Evolutionary conservation across 2,888 invertebrate species (phyloP), one percentile per base, ranked within the genome.

Genomic region (Eristalis intricaria): DNA sequence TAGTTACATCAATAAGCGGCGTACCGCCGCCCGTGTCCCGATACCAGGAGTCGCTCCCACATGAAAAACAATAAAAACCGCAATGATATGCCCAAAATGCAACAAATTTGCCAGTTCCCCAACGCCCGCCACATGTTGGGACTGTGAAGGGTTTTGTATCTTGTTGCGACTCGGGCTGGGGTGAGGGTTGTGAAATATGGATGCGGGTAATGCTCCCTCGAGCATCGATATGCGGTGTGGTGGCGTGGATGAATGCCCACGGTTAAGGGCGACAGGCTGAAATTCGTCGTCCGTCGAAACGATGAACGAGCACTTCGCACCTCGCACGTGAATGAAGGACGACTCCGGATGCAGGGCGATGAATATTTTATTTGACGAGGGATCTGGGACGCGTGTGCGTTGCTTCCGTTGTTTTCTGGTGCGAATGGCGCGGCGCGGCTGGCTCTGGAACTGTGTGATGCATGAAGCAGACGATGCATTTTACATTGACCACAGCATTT

Each of bases 1-100:
- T 87, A 84, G 87, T 87, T 76, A 84, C 76, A 87, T 84, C 87
- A 76, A 84, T 86, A 86, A 78, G 79, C 61, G 32, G n/a, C 58
- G 60, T 65, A 74, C 43, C 19, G 13, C 40, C 40, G 19, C 23
- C n/a, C 35, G 15, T 50, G 43, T 19, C 15, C 32, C 32, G 32
- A 7, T 32, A 5, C 4, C 0, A 22, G 32, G 26, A 11, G 4
- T 26, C 43, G 7, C 22, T 4, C 65, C 58, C n/a, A 58, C 23
- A 64, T 32, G 11, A n/a, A 69, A 70, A 70, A 61, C 40, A 76
- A 85, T 69, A 74, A 70, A 80, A 64, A 10, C 70, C 68, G 35
- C 68, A 74, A 56, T 63, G 63, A 78, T 65, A 65, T 64, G 58
- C 43, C 58, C n/a, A 64, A 69, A 64, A 81, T 81, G 68, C 77